These are phyloP conservation scores for Heliconius ismenius DNA, from an alignment of 2,888 invertebrate genomes.

Conservation along the genomic window DNA sequence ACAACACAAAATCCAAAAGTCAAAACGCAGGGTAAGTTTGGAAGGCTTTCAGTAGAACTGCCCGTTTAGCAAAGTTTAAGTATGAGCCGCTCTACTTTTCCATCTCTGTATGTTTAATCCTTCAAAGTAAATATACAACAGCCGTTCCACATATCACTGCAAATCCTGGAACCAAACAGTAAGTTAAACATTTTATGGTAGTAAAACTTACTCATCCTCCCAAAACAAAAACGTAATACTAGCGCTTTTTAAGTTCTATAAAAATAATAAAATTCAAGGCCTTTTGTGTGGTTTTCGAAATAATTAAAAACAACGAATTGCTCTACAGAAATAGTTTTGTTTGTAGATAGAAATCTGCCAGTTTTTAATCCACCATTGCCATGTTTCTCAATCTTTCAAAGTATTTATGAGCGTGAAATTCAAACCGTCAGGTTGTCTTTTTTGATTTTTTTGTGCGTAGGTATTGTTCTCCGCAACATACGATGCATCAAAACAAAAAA, in stretches of 20 bases:
- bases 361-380: not conserved
- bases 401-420: not conserved
- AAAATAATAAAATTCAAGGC: not conserved
- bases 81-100: conserved; percentile 60
- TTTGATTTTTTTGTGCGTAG: not conserved
- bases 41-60: conserved; percentile 68
- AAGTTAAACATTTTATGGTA: conserved; percentile 53
- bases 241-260: not conserved
- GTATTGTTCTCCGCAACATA: not conserved
- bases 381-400: not conserved
- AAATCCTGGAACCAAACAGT: conserved; percentile 65
- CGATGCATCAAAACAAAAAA: not conserved
- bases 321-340: not conserved
- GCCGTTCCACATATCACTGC: conserved; percentile 61
- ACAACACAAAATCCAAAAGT: conserved; percentile 59
- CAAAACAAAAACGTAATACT: conserved; percentile 36
- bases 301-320: not conserved
- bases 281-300: not conserved
- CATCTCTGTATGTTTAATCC: conserved; percentile 67
- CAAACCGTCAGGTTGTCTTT: not conserved
- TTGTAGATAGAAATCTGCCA: not conserved
- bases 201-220: conserved; percentile 42
- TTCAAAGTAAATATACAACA: conserved; percentile 71
- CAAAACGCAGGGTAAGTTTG: conserved; percentile 63
- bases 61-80: conserved; percentile 76